These are phyloP conservation scores for Euplexia lucipara DNA, from an alignment of 2,888 invertebrate species.

Conservation along the genomic window DNA sequence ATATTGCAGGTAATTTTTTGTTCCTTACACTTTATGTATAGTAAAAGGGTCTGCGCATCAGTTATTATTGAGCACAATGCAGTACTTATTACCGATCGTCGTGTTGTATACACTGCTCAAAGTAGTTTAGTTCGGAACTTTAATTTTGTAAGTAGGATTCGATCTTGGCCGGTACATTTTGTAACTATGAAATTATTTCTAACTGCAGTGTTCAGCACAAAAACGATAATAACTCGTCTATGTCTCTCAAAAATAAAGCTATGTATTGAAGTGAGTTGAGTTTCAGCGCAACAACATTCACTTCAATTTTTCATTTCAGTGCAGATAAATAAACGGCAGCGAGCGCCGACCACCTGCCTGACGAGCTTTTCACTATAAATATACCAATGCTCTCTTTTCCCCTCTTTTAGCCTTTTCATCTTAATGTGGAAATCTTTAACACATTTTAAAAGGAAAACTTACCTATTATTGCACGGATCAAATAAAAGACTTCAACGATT, in stretches of 20 bases:
- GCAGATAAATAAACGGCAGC: conserved; percentile 75
- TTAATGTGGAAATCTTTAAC: conserved; percentile 61
- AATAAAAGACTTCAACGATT: conserved; percentile 18
- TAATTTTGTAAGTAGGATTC: no score
- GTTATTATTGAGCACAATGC: no score
- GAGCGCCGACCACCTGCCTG: conserved; percentile 78
- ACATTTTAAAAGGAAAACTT: conserved; percentile 41
- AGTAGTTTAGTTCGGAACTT: no score
- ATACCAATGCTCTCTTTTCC: conserved; percentile 60
- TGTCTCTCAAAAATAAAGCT: conserved; percentile 31
- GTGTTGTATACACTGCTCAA: no score
- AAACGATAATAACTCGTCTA: conserved; percentile 36
- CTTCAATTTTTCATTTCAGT: conserved; percentile 80
- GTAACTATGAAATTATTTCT: conserved; percentile 15
- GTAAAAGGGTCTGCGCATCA: no score
- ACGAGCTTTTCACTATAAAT: conserved; percentile 70
- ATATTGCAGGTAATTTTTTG: no score
- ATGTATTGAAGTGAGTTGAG: conserved; percentile 48
- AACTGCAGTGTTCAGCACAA: conserved; percentile 23
- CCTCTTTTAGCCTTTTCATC: conserved; percentile 48
- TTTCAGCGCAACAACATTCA: conserved; percentile 69
- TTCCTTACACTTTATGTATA: no score
- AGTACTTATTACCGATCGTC: no score
- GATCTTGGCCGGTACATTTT: not conserved
- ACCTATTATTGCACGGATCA: not conserved